Percentiles rank a stretch among this genome's conserved stretches.
Conservation (phyloP, 2,888 invertebrate genomes). For the Camponotus fellah region DNA sequence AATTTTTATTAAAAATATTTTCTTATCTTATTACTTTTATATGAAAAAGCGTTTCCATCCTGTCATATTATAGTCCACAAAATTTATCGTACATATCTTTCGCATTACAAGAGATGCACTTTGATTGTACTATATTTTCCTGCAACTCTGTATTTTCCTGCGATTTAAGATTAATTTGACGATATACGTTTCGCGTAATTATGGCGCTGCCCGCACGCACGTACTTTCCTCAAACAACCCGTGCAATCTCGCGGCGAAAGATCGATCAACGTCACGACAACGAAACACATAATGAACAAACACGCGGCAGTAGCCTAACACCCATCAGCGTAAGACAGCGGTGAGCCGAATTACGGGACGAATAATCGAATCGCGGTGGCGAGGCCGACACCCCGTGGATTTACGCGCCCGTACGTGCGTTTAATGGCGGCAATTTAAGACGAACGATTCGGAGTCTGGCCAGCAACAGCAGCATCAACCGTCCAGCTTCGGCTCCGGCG, state of each 20-base stretch:
- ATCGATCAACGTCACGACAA: constrained; percentile 46
- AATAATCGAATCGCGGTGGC: constrained; percentile 50
- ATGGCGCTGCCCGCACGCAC: background rate
- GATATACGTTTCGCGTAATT: background rate
- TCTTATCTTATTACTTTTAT: background rate
- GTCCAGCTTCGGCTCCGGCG: background rate
- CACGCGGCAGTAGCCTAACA: background rate
- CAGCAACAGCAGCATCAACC: constrained; percentile 2
- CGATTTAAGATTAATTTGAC: constrained; percentile 1
- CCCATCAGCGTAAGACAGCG: constrained; percentile 7
- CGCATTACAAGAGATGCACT: background rate
- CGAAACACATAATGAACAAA: constrained; percentile 47
- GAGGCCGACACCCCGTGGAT: constrained; percentile 29
- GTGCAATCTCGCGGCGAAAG: constrained; percentile 21
- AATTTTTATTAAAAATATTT: too few species aligned
- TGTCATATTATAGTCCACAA: background rate
- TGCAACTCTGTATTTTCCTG: background rate
- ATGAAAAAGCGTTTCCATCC: background rate
- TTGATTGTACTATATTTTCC: too few species aligned
- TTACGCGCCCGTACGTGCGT: constrained; percentile 57
- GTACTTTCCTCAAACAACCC: constrained; percentile 7
- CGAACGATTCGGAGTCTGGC: constrained; percentile 52
- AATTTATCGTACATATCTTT: background rate
- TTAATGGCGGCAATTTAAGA: constrained; percentile 66
- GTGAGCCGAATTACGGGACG: constrained; percentile 43